Evolutionary conservation across 2,113 vertebrate genomes (phyloP).

Genomic region (Oxyura jamaicensis): DNA sequence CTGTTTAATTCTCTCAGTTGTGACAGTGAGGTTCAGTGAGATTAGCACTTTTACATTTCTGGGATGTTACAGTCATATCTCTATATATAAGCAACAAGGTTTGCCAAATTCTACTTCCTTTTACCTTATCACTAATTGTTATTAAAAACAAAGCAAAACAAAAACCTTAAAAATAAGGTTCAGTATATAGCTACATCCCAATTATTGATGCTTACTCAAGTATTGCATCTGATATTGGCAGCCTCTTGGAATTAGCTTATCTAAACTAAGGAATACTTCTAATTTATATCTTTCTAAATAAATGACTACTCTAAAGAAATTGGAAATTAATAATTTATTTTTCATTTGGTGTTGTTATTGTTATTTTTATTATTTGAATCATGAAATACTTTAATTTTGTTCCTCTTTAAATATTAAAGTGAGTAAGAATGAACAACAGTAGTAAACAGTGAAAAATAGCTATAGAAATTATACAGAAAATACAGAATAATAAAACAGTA

Average conservation of each 20-base stretch:
- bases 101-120: neutral
- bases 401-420: neutral
- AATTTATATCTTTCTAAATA: neutral
- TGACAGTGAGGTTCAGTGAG: neutral
- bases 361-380: neutral
- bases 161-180: neutral
- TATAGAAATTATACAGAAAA: neutral
- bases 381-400: neutral
- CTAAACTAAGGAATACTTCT: neutral
- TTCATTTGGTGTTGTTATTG: neutral
- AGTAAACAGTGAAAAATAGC: neutral
- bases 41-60: neutral
- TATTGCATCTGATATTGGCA: neutral
- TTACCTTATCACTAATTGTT: neutral
- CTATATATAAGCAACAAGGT: neutral
- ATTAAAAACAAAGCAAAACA: neutral
- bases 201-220: neutral
- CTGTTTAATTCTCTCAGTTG: neutral
- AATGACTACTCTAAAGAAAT: neutral
- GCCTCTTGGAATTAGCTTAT: neutral
- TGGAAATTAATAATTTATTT: neutral
- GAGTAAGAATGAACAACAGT: neutral
- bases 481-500: neutral
- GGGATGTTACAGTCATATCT: neutral
- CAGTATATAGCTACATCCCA: neutral